Base-by-base conservation (phyloP, 1,140 invertebrate genomes). In the Diuraphis noxia region DNA sequence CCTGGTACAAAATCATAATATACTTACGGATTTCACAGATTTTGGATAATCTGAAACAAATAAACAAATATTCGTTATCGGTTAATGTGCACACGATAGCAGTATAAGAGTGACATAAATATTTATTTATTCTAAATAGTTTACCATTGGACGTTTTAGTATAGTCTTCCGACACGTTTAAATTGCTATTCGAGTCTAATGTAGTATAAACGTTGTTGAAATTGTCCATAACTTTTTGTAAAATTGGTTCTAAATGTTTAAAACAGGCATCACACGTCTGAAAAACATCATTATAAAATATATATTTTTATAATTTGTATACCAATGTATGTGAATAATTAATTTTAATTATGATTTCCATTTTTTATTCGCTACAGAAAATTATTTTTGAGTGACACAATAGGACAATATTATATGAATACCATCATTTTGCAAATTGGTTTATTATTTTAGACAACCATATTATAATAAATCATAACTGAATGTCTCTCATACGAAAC, bases 191-290 rank as follows among this genome's bases (percentile, higher is more conserved):
- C 21, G 43, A 36, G 21, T 88, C 86, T 19, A 40, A 63, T 13
- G 36, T 30, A 2, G 8, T n/a, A 4, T n/a, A 19, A 9, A 25
- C 25, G n/a, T 40, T 34, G 17, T 63, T 88, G 6, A 63, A 88
- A 34, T 38, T 38, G 8, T 88, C 25, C 86, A 63, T 63, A 21
- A 63, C 19, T 88, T 40, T 63, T 81, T 91, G 89, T 30, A 81
- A 91, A 36, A 49, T 41, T 25, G 89, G 89, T 82, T 91, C 89
- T 30, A 91, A 40, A 38, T 91, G 25, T 91, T 91, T 91, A 19
- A 46, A 77, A 82, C 89, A 91, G 38, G 43, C 77, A n/a, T 91
- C 89, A 23, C 89, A 91, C n/a, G 89, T 91, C 89, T 91, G 36
- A 40, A 91, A 81, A 9, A 19, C 21, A 63, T 30, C 1, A 88